phyloP scores from a whole-genome alignment of 2,888 invertebrate species.

The Tetramorium bicarinatum region DNA sequence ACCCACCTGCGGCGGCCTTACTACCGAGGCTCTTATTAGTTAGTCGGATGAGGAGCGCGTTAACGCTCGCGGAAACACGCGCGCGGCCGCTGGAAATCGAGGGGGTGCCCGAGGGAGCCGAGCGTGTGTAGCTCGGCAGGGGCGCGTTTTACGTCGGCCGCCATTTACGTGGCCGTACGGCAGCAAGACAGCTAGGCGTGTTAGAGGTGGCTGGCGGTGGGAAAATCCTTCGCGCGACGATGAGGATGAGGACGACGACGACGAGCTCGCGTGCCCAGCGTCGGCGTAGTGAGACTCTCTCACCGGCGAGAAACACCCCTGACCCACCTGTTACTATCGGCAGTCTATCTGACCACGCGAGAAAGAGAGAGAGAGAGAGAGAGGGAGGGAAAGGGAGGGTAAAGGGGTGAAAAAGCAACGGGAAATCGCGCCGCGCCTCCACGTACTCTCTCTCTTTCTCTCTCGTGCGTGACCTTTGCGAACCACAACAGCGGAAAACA shows the following conservation, averaged over 20 bases:
- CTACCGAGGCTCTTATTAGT: constrained; percentile 15
- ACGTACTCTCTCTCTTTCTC: background rate
- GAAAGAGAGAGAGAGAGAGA: constrained; percentile 14
- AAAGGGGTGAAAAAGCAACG: background rate
- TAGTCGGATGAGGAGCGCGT: background rate
- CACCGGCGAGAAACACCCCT: constrained; percentile 44
- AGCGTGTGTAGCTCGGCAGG: constrained; percentile 28
- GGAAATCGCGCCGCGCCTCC: constrained; percentile 13
- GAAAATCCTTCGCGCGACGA: constrained; percentile 38
- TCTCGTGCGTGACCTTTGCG: constrained; percentile 40
- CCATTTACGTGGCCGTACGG: constrained; percentile 39
- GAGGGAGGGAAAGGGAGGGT: no score
- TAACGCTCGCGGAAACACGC: background rate
- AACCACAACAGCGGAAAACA: background rate
- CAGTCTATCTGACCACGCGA: constrained; percentile 43
- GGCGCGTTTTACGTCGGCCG: constrained; percentile 44
- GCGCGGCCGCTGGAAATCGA: background rate
- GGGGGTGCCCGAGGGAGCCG: background rate
- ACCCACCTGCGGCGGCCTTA: background rate
- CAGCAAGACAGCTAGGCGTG: background rate
- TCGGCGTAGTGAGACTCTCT: constrained; percentile 52
- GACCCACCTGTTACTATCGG: constrained; percentile 61
- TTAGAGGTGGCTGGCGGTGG: constrained; percentile 23
- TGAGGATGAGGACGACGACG: constrained; percentile 1
- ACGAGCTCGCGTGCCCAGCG: constrained; percentile 40